Percentiles rank a stretch among this genome's conserved stretches.
phyloP scores from a whole-genome alignment of 2,888 invertebrate species.

The Thelaira solivaga region DNA sequence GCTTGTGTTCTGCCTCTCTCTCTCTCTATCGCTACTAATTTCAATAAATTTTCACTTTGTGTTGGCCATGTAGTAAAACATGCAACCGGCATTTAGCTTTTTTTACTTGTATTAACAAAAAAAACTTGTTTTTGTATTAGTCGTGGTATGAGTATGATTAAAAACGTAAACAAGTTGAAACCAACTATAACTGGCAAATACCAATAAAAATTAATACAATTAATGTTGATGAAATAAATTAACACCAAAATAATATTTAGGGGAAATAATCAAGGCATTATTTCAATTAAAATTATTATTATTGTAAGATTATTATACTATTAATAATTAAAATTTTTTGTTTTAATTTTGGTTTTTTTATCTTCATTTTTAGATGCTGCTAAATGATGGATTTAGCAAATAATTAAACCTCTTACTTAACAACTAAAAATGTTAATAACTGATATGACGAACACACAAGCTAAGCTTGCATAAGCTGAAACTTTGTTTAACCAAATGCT shows the following conservation, averaged over 20 bases:
- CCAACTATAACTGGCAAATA: conserved; percentile 44
- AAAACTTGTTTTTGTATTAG: not conserved
- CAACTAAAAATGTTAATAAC: too few species aligned
- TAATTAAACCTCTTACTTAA: too few species aligned
- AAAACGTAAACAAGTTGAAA: conserved; percentile 31
- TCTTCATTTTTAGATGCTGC: too few species aligned
- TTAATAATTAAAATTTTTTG: conserved; percentile 14
- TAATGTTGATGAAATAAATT: conserved; percentile 35
- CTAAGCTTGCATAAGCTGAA: too few species aligned
- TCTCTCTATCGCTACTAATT: too few species aligned
- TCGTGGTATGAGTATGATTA: not conserved
- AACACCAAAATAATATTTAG: conserved; percentile 31
- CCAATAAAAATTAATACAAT: conserved; percentile 9
- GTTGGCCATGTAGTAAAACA: not conserved
- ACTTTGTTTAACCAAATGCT: too few species aligned
- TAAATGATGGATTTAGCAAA: too few species aligned
- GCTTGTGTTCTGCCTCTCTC: too few species aligned
- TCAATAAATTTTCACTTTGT: not conserved
- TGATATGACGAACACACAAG: too few species aligned
- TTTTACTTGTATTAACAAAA: not conserved
- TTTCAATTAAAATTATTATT: not conserved
- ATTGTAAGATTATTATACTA: not conserved
- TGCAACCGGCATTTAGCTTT: not conserved
- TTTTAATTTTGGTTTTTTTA: too few species aligned
- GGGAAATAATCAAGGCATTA: conserved; percentile 1